Conservation (phyloP, 2,797 vertebrate species). For the Neomorphus geoffroyi region DNA sequence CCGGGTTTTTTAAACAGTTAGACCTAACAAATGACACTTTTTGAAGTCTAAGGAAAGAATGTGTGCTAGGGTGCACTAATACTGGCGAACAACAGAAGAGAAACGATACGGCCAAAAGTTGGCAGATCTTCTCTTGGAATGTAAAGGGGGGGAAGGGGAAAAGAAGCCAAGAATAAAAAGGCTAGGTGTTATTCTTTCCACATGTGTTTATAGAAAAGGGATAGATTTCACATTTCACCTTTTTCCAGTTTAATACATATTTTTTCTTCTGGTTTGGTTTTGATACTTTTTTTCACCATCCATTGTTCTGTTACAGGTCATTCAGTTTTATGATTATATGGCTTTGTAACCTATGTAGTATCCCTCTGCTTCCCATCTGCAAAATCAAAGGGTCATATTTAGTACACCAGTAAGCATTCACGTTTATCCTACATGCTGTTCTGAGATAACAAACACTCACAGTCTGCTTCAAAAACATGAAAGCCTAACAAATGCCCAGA, state of each 20-base stretch:
- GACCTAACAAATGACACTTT: slow-evolving; percentile 11
- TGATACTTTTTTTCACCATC: background rate
- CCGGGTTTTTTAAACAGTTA: slow-evolving; percentile 28
- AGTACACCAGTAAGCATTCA: background rate
- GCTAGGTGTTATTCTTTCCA: slow-evolving; percentile 68
- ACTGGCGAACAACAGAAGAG: slow-evolving; percentile 35
- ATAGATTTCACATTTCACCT: slow-evolving; percentile 51
- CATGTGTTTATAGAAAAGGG: slow-evolving; percentile 55
- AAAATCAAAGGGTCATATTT: background rate
- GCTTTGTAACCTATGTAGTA: background rate
- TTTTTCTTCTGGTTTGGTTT: slow-evolving; percentile 30
- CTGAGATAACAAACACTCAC: background rate
- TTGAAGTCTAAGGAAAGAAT: slow-evolving; percentile 56
- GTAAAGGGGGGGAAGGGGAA: background rate
- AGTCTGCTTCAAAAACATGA: background rate
- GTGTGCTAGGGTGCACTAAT: slow-evolving; percentile 18
- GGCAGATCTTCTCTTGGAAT: slow-evolving; percentile 54
- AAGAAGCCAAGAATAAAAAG: slow-evolving; percentile 28
- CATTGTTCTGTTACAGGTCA: slow-evolving; percentile 15
- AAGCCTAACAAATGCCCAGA: background rate
- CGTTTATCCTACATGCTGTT: background rate
- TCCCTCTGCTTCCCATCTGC: background rate
- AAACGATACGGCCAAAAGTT: slow-evolving; percentile 17
- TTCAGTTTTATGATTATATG: background rate
- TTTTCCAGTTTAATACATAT: slow-evolving; percentile 38